These are phyloP conservation scores for Argyresthia goedartella DNA, from an alignment of 2,888 invertebrate genomes.

Conservation along the genomic window DNA sequence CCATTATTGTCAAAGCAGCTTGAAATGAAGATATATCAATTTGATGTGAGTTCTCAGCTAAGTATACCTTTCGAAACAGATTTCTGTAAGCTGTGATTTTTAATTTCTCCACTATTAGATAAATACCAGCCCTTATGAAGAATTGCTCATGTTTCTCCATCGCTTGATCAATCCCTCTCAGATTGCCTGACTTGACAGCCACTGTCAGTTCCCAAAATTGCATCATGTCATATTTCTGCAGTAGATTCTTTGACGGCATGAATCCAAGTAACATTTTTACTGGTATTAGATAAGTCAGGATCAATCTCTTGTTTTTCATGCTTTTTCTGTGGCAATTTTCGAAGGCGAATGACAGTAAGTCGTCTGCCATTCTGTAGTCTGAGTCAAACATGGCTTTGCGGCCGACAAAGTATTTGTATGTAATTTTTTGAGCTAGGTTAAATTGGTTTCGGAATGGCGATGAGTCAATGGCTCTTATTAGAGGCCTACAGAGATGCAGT, in stretches of 20 bases:
- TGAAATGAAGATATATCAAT: conserved; percentile 89
- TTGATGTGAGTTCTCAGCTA: conserved; percentile 84
- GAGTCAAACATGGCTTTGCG: conserved; percentile 99
- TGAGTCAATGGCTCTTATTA: conserved; percentile 96
- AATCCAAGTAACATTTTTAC: conserved; percentile 97
- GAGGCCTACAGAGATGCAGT: conserved; percentile 90
- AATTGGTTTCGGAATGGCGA: conserved; percentile 91
- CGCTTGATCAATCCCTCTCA: conserved; percentile 84
- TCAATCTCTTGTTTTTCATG: conserved; percentile 89
- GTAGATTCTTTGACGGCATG: conserved; percentile 86
- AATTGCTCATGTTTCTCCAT: conserved; percentile 91
- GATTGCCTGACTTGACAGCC: conserved; percentile 91
- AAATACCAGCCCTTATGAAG: conserved; percentile 97
- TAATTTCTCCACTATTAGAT: conserved; percentile 95
- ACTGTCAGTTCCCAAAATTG: conserved; percentile 92
- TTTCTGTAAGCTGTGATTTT: conserved; percentile 96
- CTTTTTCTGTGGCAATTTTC: conserved; percentile 87
- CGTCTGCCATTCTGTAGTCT: conserved; percentile 93
- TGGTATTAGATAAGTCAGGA: conserved; percentile 94
- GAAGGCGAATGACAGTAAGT: conserved; percentile 93
- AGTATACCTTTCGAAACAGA: conserved; percentile 92
- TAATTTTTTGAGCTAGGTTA: conserved; percentile 92
- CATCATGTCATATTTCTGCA: conserved; percentile 90
- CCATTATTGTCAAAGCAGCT: conserved; percentile 84
- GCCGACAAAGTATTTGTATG: conserved; percentile 97